These are phyloP conservation scores for Cotesia congregata DNA, from an alignment of 2,888 invertebrate species.

Conservation along the genomic window DNA sequence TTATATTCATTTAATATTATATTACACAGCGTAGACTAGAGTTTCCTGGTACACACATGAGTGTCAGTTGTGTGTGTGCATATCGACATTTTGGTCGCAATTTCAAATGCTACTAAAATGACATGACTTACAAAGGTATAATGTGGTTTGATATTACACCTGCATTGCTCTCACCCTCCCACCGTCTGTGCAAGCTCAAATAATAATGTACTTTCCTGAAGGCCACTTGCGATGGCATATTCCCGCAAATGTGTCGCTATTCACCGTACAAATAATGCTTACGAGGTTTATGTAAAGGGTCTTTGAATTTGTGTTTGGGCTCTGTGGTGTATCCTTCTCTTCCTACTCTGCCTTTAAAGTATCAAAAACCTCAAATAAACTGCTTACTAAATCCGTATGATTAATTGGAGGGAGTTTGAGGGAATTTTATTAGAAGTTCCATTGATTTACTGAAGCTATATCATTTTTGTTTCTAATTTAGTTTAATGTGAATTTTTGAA, in stretches of 20 bases:
- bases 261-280: background rate
- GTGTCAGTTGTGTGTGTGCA: too few species aligned
- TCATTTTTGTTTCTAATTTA: too few species aligned
- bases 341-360: background rate
- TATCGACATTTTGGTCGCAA: background rate
- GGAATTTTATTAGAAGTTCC: too few species aligned
- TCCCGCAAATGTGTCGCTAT: background rate
- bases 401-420: too few species aligned
- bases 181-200: slow-evolving; percentile 12
- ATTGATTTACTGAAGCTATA: too few species aligned
- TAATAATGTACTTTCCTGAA: slow-evolving; percentile 12
- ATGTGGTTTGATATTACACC: slow-evolving; percentile 13
- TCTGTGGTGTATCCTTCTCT: background rate
- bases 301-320: background rate
- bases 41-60: background rate
- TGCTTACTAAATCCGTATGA: too few species aligned
- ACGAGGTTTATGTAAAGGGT: background rate
- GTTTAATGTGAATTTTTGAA: too few species aligned
- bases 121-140: slow-evolving; percentile 16
- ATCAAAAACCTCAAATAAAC: background rate
- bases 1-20: background rate
- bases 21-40: too few species aligned
- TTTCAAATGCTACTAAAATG: slow-evolving; percentile 5
- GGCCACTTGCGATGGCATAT: background rate
- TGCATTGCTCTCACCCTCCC: background rate